Evolutionary conservation across 2,888 invertebrate species (phyloP).

Genomic region (Halocaridina rubra): DNA sequence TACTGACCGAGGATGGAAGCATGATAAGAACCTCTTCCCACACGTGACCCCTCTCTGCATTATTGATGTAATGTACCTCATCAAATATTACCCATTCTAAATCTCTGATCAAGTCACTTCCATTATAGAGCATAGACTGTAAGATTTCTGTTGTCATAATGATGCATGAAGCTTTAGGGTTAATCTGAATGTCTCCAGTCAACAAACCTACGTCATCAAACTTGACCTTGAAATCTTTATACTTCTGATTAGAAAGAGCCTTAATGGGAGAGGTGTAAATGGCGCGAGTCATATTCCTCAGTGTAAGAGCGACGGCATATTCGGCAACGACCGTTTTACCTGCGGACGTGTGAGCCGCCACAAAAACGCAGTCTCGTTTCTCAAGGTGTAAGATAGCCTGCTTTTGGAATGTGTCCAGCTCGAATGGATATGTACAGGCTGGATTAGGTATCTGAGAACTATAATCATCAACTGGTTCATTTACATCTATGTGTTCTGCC

Average conservation of each 20-base stretch:
- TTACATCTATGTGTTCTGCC: slow-evolving; percentile 89
- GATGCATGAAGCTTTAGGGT: slow-evolving; percentile 91
- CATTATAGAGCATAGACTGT: slow-evolving; percentile 93
- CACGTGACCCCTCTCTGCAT: slow-evolving; percentile 95
- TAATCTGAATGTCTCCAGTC: slow-evolving; percentile 96
- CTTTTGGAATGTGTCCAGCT: slow-evolving; percentile 96
- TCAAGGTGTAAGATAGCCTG: slow-evolving; percentile 94
- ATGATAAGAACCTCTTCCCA: slow-evolving; percentile 99
- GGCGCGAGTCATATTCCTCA: slow-evolving; percentile 89
- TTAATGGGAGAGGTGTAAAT: slow-evolving; percentile 99
- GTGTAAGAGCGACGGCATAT: slow-evolving; percentile 96
- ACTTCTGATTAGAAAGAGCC: slow-evolving; percentile 98
- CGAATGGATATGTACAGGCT: slow-evolving; percentile 89
- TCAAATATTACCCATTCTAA: slow-evolving; percentile 99
- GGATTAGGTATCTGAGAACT: slow-evolving; percentile 82
- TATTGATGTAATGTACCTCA: slow-evolving; percentile 99
- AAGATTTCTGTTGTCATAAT: slow-evolving; percentile 99
- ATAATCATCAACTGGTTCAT: slow-evolving; percentile 84
- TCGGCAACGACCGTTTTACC: slow-evolving; percentile 99
- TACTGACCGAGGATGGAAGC: slow-evolving; percentile 91
- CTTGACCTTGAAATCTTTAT: slow-evolving; percentile 89
- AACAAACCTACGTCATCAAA: slow-evolving; percentile 94
- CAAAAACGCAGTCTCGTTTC: slow-evolving; percentile 94
- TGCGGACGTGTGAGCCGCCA: slow-evolving; percentile 98
- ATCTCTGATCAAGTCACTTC: slow-evolving; percentile 94